Evolutionary conservation across 2,113 vertebrate species (phyloP).

Genomic region (Hemiscyllium ocellatum): DNA sequence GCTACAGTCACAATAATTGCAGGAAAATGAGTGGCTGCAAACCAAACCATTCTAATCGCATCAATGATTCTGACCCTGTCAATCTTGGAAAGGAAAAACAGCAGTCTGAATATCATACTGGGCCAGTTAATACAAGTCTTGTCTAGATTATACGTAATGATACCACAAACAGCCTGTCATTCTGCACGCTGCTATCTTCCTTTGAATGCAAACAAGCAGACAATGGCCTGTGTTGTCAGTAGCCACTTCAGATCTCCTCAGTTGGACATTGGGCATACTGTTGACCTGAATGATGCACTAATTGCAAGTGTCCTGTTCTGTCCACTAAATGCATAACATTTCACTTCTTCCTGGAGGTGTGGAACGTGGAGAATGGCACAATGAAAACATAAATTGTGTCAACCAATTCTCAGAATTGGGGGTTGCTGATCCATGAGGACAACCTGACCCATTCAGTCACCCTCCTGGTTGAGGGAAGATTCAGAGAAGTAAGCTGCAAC

Average conservation of each 20-base stretch:
- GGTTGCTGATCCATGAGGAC: not conserved
- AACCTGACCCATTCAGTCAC: not conserved
- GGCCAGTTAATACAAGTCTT: not conserved
- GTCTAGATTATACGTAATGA: not conserved
- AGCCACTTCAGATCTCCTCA: not conserved
- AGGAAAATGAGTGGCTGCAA: not conserved
- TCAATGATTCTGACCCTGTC: not conserved
- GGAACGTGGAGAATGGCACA: not conserved
- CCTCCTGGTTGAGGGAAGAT: not conserved
- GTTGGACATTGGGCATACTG: not conserved
- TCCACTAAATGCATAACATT: not conserved
- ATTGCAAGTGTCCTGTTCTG: not conserved
- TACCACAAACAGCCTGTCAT: slow-evolving; percentile 19
- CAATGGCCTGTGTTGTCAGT: not conserved
- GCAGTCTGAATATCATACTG: not conserved
- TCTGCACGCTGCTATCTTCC: not conserved
- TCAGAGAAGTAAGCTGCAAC: not conserved
- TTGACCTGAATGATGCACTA: not conserved
- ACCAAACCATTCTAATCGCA: not conserved
- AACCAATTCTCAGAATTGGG: not conserved
- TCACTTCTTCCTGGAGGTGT: not conserved
- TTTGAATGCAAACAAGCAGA: not conserved
- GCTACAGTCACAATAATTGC: slow-evolving; percentile 1
- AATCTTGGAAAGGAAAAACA: not conserved
- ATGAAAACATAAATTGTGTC: not conserved